Evolutionary conservation across 2,113 vertebrate species (phyloP).

Genomic region (Proteles cristata): DNA sequence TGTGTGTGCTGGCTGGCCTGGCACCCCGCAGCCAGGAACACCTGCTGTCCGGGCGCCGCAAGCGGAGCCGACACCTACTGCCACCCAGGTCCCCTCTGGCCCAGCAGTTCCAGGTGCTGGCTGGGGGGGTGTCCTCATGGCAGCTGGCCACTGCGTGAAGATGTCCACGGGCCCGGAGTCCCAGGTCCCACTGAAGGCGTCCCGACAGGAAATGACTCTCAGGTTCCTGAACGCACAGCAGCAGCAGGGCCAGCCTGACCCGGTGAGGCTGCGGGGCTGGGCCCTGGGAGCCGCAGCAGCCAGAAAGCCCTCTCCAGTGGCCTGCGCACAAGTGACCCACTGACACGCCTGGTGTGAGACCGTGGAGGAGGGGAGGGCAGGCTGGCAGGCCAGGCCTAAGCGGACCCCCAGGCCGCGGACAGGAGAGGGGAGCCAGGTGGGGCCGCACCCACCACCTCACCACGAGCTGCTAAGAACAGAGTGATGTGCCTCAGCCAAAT

Average conservation of each 20-base stretch:
- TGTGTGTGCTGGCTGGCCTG: neutral
- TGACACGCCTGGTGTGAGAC: neutral
- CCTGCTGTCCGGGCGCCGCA: neutral
- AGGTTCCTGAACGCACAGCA: neutral
- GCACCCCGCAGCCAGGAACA: neutral
- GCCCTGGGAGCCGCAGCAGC: neutral
- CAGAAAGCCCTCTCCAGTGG: too few relatives aligned
- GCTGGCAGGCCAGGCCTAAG: neutral
- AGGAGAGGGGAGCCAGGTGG: accelerated
- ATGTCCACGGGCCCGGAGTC: neutral
- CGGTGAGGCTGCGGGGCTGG: too few relatives aligned
- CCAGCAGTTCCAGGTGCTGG: neutral
- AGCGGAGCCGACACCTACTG: neutral
- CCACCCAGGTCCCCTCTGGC: too few relatives aligned
- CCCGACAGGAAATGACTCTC: accelerated
- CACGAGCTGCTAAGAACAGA: neutral
- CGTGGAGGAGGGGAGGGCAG: accelerated
- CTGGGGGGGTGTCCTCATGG: accelerated
- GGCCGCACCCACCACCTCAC: accelerated
- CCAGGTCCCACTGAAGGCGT: neutral
- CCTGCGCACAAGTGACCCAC: neutral
- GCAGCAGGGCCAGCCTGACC: neutral
- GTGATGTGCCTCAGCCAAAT: neutral
- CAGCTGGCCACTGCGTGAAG: accelerated
- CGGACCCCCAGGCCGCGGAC: too few relatives aligned